Base-by-base conservation (phyloP, 2,797 vertebrate species). In the Sarcoramphus papa region DNA sequence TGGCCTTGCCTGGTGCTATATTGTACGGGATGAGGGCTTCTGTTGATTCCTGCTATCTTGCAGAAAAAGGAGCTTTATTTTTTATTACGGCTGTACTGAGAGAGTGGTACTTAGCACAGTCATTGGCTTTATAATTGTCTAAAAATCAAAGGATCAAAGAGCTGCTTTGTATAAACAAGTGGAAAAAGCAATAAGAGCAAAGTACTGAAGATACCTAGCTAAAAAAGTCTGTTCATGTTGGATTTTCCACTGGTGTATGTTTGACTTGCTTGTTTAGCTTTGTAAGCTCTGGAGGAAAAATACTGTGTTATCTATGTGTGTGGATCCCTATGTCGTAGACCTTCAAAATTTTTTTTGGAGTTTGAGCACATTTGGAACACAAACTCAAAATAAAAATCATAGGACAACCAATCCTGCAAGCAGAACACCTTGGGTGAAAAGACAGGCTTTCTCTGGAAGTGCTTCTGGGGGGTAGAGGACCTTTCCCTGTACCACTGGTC, bases 311-410 rank as follows among this genome's bases (percentile, higher is more conserved):
- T 27, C 24, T 73, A 14, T 62, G 35, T 53, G 4, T 57, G 11
- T 72, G 31, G 16, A 88, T 50, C 9, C 3, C 7, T 67, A 0
- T 3, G 11, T 33, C 1, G 1, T 5, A 83, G 22, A 53, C 1
- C 9, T 62, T 77, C 37, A 72, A 68, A 56, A 1, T 15, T 43
- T 31, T 35, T 69, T 37, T 27, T 12, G 1, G 3, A 86, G 31
- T 85, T 88, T 75, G 14, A 35, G 6, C 21, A 53, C 0, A 0
- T 47, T 62, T 47, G 33, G 17, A 88, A 62, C 12, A 47, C 7
- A 31, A 90, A 24, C 56, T 72, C 14, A 72, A 93, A 85, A 54
- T 31, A 53, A 43, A 67, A 75, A 45, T 43, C 12, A 6, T 15
- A 84, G 28, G 33, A 18, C 28, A 69, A 65, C 4, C 21, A 79